phyloP scores from a whole-genome alignment of 2,113 vertebrate genomes.

The Marcusenius ussheri region DNA sequence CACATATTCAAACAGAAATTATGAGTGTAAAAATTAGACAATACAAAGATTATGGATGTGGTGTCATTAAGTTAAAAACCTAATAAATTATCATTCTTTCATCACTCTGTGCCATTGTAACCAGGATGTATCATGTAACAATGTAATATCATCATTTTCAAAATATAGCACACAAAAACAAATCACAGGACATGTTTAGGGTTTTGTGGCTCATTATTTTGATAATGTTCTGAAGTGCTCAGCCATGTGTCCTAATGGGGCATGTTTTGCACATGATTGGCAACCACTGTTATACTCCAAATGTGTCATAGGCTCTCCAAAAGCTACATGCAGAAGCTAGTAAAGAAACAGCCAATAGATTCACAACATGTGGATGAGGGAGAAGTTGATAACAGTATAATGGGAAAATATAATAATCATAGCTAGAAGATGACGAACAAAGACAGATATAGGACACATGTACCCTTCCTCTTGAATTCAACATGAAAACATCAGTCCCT shows the following conservation, averaged over 20 bases:
- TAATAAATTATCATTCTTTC: not conserved
- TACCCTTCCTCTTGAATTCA: not conserved
- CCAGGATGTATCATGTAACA: not conserved
- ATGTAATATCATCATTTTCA: not conserved
- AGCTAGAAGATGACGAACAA: not conserved
- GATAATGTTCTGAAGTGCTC: not conserved
- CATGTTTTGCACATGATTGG: not conserved
- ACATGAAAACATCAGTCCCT: not conserved
- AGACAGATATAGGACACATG: not conserved
- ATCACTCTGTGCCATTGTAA: not conserved
- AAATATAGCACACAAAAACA: not conserved
- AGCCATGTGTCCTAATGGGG: not conserved
- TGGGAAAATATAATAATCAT: not conserved
- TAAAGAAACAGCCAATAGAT: not conserved
- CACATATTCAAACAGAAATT: not conserved
- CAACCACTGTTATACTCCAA: not conserved
- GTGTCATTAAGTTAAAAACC: not conserved
- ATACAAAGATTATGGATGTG: not conserved
- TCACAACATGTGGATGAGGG: not conserved
- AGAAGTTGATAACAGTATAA: not conserved
- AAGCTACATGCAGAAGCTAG: not conserved
- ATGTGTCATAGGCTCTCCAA: not conserved
- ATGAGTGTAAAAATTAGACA: not conserved
- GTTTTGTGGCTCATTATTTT: not conserved
- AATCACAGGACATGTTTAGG: not conserved